phyloP scores from a whole-genome alignment of 2,113 vertebrate species.

The Elachura formosa region DNA sequence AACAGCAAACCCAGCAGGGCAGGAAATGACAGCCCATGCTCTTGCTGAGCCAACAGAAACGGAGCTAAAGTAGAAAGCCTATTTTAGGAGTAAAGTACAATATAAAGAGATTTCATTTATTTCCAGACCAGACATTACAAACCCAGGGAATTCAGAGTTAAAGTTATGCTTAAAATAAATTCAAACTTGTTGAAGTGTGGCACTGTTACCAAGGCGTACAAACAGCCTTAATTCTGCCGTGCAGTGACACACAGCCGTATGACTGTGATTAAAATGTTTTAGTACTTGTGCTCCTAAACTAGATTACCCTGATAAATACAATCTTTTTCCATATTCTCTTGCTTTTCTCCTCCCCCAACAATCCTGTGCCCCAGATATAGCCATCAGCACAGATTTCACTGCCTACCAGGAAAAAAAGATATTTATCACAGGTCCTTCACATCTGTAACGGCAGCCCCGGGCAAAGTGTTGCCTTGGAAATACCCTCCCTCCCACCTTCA shows the following conservation, averaged over 20 bases:
- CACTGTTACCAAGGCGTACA: conserved; percentile 14
- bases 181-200: conserved; percentile 22
- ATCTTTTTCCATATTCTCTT: neutral
- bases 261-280: conserved; percentile 37
- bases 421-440: neutral
- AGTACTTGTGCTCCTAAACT: conserved; percentile 10
- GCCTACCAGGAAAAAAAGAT: neutral
- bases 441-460: neutral
- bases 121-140: neutral
- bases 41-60: neutral
- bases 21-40: neutral
- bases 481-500: neutral
- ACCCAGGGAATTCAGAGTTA: conserved; percentile 20
- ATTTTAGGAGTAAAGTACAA: neutral
- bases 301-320: conserved; percentile 16
- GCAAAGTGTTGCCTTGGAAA: conserved; percentile 9
- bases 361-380: neutral
- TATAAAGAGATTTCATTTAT: neutral
- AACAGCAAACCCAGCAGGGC: neutral
- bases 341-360: neutral
- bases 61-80: neutral
- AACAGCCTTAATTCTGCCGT: conserved; percentile 25
- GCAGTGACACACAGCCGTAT: conserved; percentile 17
- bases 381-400: neutral
- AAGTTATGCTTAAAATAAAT: conserved; percentile 41